Base-by-base conservation (phyloP, 1,140 invertebrate genomes). In the Palaemon carinicauda region DNA sequence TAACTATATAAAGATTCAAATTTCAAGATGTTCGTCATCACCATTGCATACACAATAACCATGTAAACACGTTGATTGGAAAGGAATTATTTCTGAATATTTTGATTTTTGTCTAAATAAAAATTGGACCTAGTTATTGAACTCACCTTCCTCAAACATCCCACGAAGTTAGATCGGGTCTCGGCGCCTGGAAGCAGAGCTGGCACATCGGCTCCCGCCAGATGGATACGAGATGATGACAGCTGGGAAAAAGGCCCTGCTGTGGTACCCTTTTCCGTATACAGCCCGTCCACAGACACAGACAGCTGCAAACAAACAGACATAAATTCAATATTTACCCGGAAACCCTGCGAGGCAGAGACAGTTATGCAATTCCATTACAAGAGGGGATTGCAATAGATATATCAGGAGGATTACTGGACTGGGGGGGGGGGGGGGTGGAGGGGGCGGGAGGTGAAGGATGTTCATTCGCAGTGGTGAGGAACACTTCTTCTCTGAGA, bases 141-240 rank as follows among this genome's bases (percentile, higher is more conserved):
- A 54, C 91, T 92, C 92, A 99, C 98, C 94, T 98, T 98, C 91
- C 97, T 95, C 90, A 99, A 93, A 91, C 98, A 99, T 5, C 98
- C 98, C 88, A 98, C 95, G 91, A 98, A 99, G 92, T 98, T 98
- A 90, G 94, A 95, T 91, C 96, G 95, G 19, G 96, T 95, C 80
- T 95, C 94, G n/a, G 96, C 94, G 0, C 96, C 96, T n/a, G 95
- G 94, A 56, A 97, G 92, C 3, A 94, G 94, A 53, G 94, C 92
- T 3, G 95, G 94, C 91, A 97, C 95, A 33, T 97, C 95, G 21
- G 96, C 96, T 2, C 98, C 98, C 5, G 97, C 98, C 17, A 99
- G 95, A 90, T 96, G 96, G 12, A 98, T 94, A 53, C 95, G 92
- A 87, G 95, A 96, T 60, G 96, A 97, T 15, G 96, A 96, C 87